Percentiles rank a stretch among this genome's conserved stretches.
These are phyloP conservation scores for Athene noctua DNA, from an alignment of 2,113 vertebrate genomes.

Conservation along the genomic window DNA sequence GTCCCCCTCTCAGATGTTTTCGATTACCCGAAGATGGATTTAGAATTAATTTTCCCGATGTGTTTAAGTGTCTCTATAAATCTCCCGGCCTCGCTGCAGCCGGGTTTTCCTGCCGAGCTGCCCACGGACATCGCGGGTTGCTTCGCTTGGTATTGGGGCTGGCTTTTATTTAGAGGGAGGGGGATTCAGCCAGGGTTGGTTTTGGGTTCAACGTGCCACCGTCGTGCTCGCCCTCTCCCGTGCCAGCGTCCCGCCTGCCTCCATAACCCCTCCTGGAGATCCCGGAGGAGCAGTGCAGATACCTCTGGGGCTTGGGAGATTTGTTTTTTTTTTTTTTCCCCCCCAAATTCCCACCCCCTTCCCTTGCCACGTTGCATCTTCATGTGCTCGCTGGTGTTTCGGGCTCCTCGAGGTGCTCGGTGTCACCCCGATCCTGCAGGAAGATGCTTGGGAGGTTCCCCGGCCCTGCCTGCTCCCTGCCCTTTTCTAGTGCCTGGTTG, in stretches of 20 bases:
- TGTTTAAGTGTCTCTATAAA: background rate
- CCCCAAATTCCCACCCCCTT: background rate
- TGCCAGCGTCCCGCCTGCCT: fast-evolving
- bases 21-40: background rate
- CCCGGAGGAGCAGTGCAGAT: background rate
- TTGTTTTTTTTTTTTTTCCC: too few relatives aligned
- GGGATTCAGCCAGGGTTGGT: background rate
- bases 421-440: background rate
- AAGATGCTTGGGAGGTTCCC: background rate
- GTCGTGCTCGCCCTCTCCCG: fast-evolving
- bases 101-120: fast-evolving
- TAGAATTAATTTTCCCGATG: background rate
- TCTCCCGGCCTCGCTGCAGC: background rate
- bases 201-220: background rate
- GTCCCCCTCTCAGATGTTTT: background rate
- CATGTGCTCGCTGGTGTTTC: fast-evolving
- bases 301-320: background rate
- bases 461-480: background rate
- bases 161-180: fast-evolving
- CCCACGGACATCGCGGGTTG: fast-evolving
- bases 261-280: background rate
- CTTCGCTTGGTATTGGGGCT: background rate
- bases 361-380: background rate
- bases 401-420: background rate
- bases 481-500: background rate